Evolutionary conservation across 2,797 vertebrate species (phyloP), one percentile per base, ranked within the genome.

Genomic region (Gallinago stenura): DNA sequence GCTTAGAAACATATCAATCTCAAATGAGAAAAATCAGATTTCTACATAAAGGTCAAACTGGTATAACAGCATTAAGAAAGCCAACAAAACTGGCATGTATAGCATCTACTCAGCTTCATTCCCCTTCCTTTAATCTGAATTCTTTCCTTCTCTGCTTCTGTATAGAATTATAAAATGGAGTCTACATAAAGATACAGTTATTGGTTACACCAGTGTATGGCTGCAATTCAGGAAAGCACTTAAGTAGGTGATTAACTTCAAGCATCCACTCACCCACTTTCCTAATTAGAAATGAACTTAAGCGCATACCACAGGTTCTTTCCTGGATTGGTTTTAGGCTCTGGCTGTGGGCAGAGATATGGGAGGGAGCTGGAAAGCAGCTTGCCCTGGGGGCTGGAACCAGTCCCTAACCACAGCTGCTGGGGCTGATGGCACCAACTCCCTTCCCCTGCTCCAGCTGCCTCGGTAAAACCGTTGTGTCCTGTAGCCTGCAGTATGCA

Each of bases 141-240:
- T 22, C 14, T 82, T 93, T 61, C 45, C 68, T 93, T 75, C 21
- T 69, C 41, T 70, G 51, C n/a, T 83, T 72, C 85, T 92, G 15
- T 30, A 35, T 51, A 24, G 61, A 72, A 79, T 61, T 81, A 69
- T 46, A 70, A 95, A 88, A 91, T 83, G 78, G 79, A 94, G 50
- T 71, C 75, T 68, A 51, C 0, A 0, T 92, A 80, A 95, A 93
- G 79, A 78, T 96, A 75, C 1, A 84, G 90, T 87, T 90, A 94
- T 92, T 33, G 1, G 66, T 79, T 89, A 83, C 48, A 77, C 18
- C 37, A 50, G 35, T 26, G 15, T 71, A 93, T 86, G 84, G 89
- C 89, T 94, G 64, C 75, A 89, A 87, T 86, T 96, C 95, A 95
- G 95, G 76, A 92, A 96, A 96, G 87, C 87, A 95, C 96, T 97